Evolutionary conservation across 2,888 invertebrate genomes (phyloP).

Genomic region (Tipula vernalis): DNA sequence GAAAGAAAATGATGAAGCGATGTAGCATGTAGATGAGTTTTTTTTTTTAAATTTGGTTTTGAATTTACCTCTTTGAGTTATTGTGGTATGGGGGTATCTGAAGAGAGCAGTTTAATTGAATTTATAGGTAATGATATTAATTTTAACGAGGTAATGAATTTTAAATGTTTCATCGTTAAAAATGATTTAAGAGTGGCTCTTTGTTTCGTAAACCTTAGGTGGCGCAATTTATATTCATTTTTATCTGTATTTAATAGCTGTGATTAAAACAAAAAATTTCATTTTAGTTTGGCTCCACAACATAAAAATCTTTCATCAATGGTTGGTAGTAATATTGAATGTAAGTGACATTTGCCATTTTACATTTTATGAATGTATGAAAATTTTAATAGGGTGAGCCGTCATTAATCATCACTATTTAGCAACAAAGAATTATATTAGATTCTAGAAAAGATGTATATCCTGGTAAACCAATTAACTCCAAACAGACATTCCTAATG

Average conservation of each 20-base stretch:
- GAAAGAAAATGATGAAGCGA: background rate
- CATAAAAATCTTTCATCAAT: too few species aligned
- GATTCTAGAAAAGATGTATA: too few species aligned
- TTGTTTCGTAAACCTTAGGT: background rate
- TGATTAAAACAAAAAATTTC: too few species aligned
- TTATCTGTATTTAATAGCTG: background rate
- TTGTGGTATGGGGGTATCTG: background rate
- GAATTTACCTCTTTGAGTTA: background rate
- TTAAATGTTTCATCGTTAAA: background rate
- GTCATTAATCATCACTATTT: too few species aligned
- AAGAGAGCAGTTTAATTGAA: background rate
- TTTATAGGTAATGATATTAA: background rate
- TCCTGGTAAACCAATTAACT: too few species aligned
- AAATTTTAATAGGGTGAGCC: too few species aligned
- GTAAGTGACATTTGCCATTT: too few species aligned
- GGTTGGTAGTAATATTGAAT: too few species aligned
- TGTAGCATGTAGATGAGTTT: background rate
- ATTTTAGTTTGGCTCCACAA: too few species aligned
- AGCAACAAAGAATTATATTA: too few species aligned
- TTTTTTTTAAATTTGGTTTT: background rate
- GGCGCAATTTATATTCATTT: background rate
- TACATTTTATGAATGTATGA: too few species aligned
- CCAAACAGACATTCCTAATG: too few species aligned
- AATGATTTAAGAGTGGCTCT: background rate
- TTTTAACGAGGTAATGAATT: background rate